Base-by-base conservation (phyloP, 2,113 vertebrate species). In the Agapornis roseicollis region DNA sequence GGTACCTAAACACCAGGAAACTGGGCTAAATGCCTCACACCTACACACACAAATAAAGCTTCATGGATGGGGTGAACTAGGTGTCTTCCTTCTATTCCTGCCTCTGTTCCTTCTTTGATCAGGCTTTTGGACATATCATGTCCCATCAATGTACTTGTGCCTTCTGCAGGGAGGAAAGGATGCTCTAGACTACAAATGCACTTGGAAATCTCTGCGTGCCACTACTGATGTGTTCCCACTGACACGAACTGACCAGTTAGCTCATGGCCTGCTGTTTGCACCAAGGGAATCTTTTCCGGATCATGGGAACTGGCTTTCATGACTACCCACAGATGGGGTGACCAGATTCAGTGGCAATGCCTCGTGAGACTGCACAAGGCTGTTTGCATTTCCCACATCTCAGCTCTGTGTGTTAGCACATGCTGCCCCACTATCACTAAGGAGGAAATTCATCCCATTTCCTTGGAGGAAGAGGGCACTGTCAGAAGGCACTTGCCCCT, bases 231-330 rank as follows among this genome's bases (percentile, higher is more conserved):
- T 14, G 47, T 9, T 50, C 37, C 80, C 2, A 0, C 55, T 29
- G 52, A 3, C 72, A 11, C 5, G 0, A 27, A 10, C 28, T 15
- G 24, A 22, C 47, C 42, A 0, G 3, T 16, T 3, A 5, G 3
- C 81, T 13, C 1, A 4, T 0, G 25, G 41, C 27, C 28, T 28
- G 23, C 17, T 13, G 44, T 24, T n/a, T 37, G 61, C 63, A 58
- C 10, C 73, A 5, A 18, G 72, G 60, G 74, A 73, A 70, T 35
- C 28, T 25, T 65, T 37, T 14, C 11, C 25, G 61, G 53, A 77
- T 11, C 42, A 15, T 0, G 18, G 58, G 82, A 79, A 27, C 47
- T 13, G 47, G n/a, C 69, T 76, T 58, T 17, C 55, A 5, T 3
- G 41, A 8, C 39, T 61, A 68, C 60, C 33, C 79, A 46, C 74